These are phyloP conservation scores for Drosophila mayri DNA, from an alignment of 1,140 invertebrate genomes.

Conservation along the genomic window DNA sequence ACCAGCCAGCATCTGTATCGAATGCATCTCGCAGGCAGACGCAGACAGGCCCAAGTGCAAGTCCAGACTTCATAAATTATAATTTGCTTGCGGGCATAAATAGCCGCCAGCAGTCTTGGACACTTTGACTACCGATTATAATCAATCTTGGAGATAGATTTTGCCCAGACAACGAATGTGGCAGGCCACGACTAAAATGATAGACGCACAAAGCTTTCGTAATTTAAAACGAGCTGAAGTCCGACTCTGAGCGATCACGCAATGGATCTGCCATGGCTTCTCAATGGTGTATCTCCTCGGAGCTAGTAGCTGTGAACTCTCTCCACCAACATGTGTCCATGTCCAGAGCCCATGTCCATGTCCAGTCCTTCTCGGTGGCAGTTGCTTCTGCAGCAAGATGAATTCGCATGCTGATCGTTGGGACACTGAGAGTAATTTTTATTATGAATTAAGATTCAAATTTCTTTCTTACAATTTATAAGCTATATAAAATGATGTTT, in stretches of 20 bases:
- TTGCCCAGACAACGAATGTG: slow-evolving; percentile 58
- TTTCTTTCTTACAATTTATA: no score
- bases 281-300: background rate
- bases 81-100: slow-evolving; percentile 67
- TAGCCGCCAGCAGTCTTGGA: slow-evolving; percentile 52
- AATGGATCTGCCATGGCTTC: slow-evolving; percentile 48
- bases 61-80: slow-evolving; percentile 78
- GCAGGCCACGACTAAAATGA: slow-evolving; percentile 66
- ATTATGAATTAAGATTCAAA: background rate
- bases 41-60: slow-evolving; percentile 67
- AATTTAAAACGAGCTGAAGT: slow-evolving; percentile 60
- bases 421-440: background rate
- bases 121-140: slow-evolving; percentile 84
- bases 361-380: slow-evolving; percentile 54
- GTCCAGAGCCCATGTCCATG: slow-evolving; percentile 72
- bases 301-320: slow-evolving; percentile 62
- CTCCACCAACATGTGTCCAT: slow-evolving; percentile 74
- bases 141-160: slow-evolving; percentile 82
- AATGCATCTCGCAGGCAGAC: slow-evolving; percentile 57
- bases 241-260: slow-evolving; percentile 63
- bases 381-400: slow-evolving; percentile 44
- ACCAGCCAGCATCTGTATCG: slow-evolving; percentile 60
- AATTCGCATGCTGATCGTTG: slow-evolving; percentile 39
- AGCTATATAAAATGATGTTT: no score
- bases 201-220: slow-evolving; percentile 62